Base-by-base conservation (phyloP, 2,113 vertebrate genomes). In the Romanogobio albipinnatus region DNA sequence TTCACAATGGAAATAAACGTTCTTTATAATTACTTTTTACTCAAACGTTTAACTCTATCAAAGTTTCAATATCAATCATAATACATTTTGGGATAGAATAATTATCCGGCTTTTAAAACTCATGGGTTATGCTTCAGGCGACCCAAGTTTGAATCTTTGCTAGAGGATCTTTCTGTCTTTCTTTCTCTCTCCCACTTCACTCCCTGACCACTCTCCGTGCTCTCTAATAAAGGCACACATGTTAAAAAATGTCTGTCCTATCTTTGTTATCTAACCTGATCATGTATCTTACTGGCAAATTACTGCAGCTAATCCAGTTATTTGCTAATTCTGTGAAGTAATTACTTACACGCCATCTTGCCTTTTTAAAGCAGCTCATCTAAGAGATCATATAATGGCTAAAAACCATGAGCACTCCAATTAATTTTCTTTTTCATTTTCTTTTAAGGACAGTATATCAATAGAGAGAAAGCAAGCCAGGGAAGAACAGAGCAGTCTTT, bases 401-500 rank as follows among this genome's bases (percentile, higher is more conserved):
- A 61, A 43, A 43, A 59, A 24, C n/a, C n/a, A 24, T 62, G 14
- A 64, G 58, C 56, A 17, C 77, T 26, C 15, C 43, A 61, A 17
- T 79, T 24, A 24, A 2, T 10, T 8, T 47, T 33, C 2, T 33
- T 33, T 51, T 53, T 17, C 29, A 29, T 56, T 81, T 17, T 66
- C 26, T 51, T 5, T 13, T 5, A 33, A 19, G 9, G 15, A 64
- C 77, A 62, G 5, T 22, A 10, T 70, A 33, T 33, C 64, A 39
- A 85, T 11, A 64, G 22, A 64, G 47, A 33, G 59, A 74, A 51
- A 74, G 59, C 43, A 33, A 58, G 53, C 19, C 51, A 47, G 62
- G 33, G 22, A 17, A 81, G 56, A 86, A 85, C 75, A 91, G 86
- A 84, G 88, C 58, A 62, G 89, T 36, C 83, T 80, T 89, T 84